A percentile compares a stretch with the other conserved stretches of the same genome.
These are phyloP conservation scores for Elymnias hypermnestra DNA, from an alignment of 1,140 invertebrate genomes.

Conservation along the genomic window DNA sequence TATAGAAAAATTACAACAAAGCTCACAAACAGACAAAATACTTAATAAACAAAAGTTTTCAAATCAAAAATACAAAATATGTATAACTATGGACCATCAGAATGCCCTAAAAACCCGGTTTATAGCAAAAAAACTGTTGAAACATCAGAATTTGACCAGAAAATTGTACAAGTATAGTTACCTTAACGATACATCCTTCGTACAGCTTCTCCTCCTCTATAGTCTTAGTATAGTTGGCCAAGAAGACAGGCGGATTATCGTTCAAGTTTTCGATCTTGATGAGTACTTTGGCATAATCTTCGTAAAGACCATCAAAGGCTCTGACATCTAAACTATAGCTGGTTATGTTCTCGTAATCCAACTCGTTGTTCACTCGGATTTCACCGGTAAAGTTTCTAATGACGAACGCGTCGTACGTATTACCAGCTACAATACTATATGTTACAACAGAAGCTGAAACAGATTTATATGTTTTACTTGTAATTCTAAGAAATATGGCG, in stretches of 20 bases:
- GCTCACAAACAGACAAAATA: too few relatives aligned
- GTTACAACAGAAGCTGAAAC: conserved; percentile 82
- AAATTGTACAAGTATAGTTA: too few relatives aligned
- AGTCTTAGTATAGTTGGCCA: conserved; percentile 80
- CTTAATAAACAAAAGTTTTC: too few relatives aligned
- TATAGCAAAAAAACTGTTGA: too few relatives aligned
- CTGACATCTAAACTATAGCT: conserved; percentile 85
- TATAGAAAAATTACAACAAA: too few relatives aligned
- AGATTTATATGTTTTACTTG: too few relatives aligned
- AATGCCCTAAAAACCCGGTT: too few relatives aligned
- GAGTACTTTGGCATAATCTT: conserved; percentile 84
- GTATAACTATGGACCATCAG: too few relatives aligned
- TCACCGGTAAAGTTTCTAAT: conserved; percentile 88
- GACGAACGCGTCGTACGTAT: conserved; percentile 85
- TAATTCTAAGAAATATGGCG: too few relatives aligned
- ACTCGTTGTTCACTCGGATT: conserved; percentile 82
- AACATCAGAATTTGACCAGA: too few relatives aligned
- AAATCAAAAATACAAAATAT: too few relatives aligned
- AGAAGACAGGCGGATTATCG: conserved; percentile 88
- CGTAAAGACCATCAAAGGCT: conserved; percentile 86
- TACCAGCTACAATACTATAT: conserved; percentile 88
- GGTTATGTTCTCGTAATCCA: conserved; percentile 92
- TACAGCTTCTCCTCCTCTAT: conserved; percentile 83
- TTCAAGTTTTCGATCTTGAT: conserved; percentile 90
- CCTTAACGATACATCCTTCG: conserved; percentile 79